Conservation (phyloP, 2,888 invertebrate genomes). For the Metallyticus violacea region DNA sequence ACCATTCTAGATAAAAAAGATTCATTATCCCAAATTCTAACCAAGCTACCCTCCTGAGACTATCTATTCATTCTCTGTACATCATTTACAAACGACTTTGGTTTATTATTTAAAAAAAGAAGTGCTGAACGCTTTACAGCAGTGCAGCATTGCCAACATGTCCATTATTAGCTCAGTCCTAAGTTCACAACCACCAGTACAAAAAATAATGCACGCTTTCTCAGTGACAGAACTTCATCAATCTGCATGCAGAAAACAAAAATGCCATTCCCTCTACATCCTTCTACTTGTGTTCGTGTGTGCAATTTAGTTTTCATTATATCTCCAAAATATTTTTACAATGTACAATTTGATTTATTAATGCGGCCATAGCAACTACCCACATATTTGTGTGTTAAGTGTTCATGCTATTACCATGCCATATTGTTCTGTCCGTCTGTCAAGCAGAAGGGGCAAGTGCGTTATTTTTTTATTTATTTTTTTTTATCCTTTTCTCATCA, state of each 20-base stretch:
- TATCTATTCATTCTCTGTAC: slow-evolving; percentile 27
- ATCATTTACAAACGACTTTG: slow-evolving; percentile 34
- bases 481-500: background rate
- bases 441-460: slow-evolving; percentile 13
- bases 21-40: slow-evolving; percentile 25
- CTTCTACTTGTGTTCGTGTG: slow-evolving; percentile 15
- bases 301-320: slow-evolving; percentile 8
- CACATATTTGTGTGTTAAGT: background rate
- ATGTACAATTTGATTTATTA: slow-evolving; percentile 1
- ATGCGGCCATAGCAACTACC: slow-evolving; percentile 2
- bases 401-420: background rate
- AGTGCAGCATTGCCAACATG: background rate
- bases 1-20: slow-evolving; percentile 23
- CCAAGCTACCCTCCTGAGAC: slow-evolving; percentile 26
- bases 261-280: background rate
- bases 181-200: slow-evolving; percentile 33
- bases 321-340: background rate
- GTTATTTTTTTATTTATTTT: background rate
- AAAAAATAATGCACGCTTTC: slow-evolving; percentile 33
- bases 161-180: slow-evolving; percentile 16
- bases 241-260: slow-evolving; percentile 23
- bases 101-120: slow-evolving; percentile 30
- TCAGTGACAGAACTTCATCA: background rate
- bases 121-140: slow-evolving; percentile 19
- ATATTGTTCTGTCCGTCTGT: background rate